Conservation (phyloP, 2,888 invertebrate species). For the Andrena fulva region DNA sequence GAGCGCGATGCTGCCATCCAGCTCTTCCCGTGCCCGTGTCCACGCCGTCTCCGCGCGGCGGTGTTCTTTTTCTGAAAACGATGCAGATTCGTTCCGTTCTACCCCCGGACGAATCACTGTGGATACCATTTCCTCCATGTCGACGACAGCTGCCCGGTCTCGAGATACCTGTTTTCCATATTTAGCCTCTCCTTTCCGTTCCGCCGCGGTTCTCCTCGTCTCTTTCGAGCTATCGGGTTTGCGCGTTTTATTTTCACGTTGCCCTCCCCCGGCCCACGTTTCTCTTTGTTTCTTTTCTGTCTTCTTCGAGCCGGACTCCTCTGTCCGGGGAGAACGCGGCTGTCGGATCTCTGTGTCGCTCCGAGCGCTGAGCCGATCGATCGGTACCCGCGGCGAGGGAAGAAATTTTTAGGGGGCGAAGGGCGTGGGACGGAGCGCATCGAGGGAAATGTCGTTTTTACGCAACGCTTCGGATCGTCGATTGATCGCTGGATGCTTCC, state of each 20-base stretch:
- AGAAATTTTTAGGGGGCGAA: background rate
- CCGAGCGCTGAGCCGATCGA: slow-evolving; percentile 10
- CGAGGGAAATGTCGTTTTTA: slow-evolving; percentile 4
- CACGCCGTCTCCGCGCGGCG: background rate
- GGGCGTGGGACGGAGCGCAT: background rate
- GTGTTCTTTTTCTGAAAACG: slow-evolving; percentile 59
- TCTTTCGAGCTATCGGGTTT: slow-evolving; percentile 24
- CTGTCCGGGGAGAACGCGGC: background rate
- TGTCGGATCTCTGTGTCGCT: slow-evolving; percentile 27
- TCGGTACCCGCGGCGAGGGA: background rate
- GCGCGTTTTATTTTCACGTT: slow-evolving; percentile 34
- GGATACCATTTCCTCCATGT: slow-evolving; percentile 73
- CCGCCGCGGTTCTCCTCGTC: background rate
- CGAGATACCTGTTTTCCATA: slow-evolving; percentile 72
- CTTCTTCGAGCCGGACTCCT: slow-evolving; percentile 9
- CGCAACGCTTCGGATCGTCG: background rate
- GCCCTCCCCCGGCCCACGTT: background rate
- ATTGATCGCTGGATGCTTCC: background rate
- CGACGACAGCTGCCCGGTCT: slow-evolving; percentile 68
- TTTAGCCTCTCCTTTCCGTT: slow-evolving; percentile 33
- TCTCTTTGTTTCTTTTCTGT: background rate
- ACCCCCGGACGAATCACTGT: slow-evolving; percentile 63
- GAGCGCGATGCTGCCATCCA: background rate
- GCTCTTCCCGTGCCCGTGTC: background rate
- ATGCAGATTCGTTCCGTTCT: slow-evolving; percentile 64